Evolutionary conservation across 1,140 invertebrate species (phyloP).

Genomic region (Coenobita brevimanus): DNA sequence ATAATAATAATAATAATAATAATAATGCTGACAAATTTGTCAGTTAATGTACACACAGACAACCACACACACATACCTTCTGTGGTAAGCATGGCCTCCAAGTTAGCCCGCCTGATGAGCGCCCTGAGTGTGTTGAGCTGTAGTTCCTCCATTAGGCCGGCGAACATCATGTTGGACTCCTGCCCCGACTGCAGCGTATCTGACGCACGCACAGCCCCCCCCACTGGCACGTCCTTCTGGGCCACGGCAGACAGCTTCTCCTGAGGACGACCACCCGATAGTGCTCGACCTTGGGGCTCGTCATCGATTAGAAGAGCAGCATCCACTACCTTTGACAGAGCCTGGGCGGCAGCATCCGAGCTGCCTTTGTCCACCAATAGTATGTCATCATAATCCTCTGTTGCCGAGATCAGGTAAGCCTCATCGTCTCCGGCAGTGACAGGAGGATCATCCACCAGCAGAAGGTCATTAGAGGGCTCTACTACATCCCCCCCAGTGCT

Average conservation of each 20-base stretch:
- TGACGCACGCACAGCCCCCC: not conserved
- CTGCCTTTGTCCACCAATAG: constrained; percentile 42
- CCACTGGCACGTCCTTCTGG: not conserved
- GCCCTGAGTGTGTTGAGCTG: constrained; percentile 43
- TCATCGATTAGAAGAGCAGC: constrained; percentile 31
- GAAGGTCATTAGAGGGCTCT: not conserved
- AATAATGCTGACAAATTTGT: no score
- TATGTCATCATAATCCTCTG: constrained; percentile 46
- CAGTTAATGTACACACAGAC: no score
- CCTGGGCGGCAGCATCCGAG: constrained; percentile 34
- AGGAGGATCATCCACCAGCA: not conserved
- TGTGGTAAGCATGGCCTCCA: constrained; percentile 60
- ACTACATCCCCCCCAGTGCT: not conserved
- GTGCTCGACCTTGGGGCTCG: not conserved
- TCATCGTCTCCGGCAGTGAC: constrained; percentile 12
- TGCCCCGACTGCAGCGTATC: constrained; percentile 23
- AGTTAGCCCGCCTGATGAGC: constrained; percentile 46
- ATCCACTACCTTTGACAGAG: constrained; percentile 41
- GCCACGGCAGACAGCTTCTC: constrained; percentile 18
- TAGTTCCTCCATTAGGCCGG: constrained; percentile 45
- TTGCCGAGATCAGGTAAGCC: constrained; percentile 31
- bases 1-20: no score
- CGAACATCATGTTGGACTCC: constrained; percentile 60
- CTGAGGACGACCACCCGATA: constrained; percentile 33
- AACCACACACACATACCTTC: constrained; percentile 26